Evolutionary conservation across 2,888 invertebrate species (phyloP).

Genomic region (Drosophila planitibia): DNA sequence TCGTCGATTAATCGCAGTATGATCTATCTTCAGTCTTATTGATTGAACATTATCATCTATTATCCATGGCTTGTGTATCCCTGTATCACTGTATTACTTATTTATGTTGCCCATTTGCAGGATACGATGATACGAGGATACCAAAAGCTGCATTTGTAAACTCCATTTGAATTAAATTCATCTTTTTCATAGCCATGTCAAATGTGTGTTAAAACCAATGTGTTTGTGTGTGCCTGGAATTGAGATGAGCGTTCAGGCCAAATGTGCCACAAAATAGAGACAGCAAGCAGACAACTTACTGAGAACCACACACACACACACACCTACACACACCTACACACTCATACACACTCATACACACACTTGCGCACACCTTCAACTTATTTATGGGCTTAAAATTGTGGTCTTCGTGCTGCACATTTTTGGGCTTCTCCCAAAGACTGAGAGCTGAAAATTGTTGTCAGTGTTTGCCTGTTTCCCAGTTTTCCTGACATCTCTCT

Average conservation of each 20-base stretch:
- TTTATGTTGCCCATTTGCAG: not conserved
- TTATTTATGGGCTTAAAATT: constrained; percentile 58
- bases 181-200: constrained; percentile 58
- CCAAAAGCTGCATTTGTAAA: constrained; percentile 24
- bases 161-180: constrained; percentile 76
- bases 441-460: constrained; percentile 23
- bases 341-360: constrained; percentile 8
- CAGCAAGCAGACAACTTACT: constrained; percentile 74
- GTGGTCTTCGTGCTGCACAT: constrained; percentile 51
- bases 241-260: constrained; percentile 44
- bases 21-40: not conserved
- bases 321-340: not conserved
- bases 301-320: constrained; percentile 46
- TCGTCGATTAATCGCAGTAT: not conserved
- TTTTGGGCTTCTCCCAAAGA: constrained; percentile 41
- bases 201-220: constrained; percentile 8
- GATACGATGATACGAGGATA: not conserved
- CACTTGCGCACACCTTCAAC: constrained; percentile 20
- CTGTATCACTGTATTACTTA: not conserved
- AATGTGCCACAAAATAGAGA: constrained; percentile 68
- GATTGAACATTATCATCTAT: not conserved
- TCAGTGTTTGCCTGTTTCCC: constrained; percentile 26
- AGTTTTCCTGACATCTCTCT: constrained; percentile 53
- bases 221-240: constrained; percentile 32
- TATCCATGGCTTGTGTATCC: not conserved